Base-by-base conservation (phyloP, 2,797 vertebrate genomes). In the Crocodylus rhombifer region DNA sequence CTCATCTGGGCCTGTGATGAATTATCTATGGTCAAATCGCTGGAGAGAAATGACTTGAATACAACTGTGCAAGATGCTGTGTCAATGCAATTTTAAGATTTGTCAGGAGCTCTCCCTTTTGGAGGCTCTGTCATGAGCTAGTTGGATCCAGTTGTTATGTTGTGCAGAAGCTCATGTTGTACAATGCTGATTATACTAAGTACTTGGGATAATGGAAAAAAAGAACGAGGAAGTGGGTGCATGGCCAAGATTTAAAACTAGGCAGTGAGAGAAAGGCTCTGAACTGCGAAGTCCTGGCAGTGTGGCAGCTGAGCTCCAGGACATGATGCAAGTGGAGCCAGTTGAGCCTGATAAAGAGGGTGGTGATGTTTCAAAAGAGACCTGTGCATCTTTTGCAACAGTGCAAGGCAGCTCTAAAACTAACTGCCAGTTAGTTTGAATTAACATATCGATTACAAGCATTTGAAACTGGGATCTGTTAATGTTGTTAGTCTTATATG, bases 271-370 rank as follows among this genome's bases (percentile, higher is more conserved):
- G 42, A 51, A 9, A 10, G 42, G 42, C 42, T 51, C 42, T 51
- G 42, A 51, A 51, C 42, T 51, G 42, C 42, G 10, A 51, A 51
- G 42, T 51, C 9, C 10, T 11, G 87, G 69, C 5, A 57, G 75
- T 91, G 90, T 79, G 90, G 57, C 36, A 91, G 92, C 63, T 82
- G 83, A 87, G 87, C 90, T 81, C 69, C 30, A 25, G 80, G 95
- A 87, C 85, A 90, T 55, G 85, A 84, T 82, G 93, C 28, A 86
- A 79, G 56, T 82, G 82, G 77, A 91, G 62, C 0, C 0, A 93
- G 62, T 33, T 62, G 12, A 67, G 77, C 69, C 77, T 65, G 74
- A 15, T n/a, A 7, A 57, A 33, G 67, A 51, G 6, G 64, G 28
- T 55, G 90, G 58, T 86, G 65, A 14, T 89, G 93, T 65, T 77